Percentiles rank a stretch among this genome's conserved stretches.
Evolutionary conservation across 1,140 invertebrate genomes (phyloP).

Genomic region (Cryptotermes secundus): DNA sequence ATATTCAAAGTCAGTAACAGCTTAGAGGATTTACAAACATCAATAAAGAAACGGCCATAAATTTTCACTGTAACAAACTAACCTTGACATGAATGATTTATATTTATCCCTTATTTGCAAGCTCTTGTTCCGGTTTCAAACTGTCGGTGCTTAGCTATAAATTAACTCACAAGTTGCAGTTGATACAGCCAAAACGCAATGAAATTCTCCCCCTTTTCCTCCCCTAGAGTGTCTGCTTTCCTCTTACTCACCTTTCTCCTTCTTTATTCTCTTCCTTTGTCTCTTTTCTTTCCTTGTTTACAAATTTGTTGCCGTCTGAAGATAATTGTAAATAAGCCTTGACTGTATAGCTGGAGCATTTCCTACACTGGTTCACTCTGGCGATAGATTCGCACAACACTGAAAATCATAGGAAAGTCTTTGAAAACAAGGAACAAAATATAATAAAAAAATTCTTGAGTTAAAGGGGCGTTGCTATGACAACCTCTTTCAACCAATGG

Average conservation of each 20-base stretch:
- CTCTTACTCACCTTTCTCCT: too few relatives aligned
- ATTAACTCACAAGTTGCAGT: not conserved
- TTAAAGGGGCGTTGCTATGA: slow-evolving; percentile 15
- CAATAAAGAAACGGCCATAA: too few relatives aligned
- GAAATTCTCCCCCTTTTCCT: not conserved
- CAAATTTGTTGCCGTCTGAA: not conserved
- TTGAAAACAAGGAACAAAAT: not conserved
- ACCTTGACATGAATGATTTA: too few relatives aligned
- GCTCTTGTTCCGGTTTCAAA: not conserved
- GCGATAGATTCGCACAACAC: not conserved
- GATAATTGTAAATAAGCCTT: not conserved
- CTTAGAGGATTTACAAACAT: too few relatives aligned
- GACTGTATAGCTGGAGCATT: not conserved
- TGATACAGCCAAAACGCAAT: not conserved
- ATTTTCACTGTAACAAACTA: too few relatives aligned
- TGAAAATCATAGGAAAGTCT: slow-evolving; percentile 2
- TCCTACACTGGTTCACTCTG: not conserved
- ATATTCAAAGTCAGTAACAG: too few relatives aligned
- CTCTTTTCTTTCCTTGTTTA: not conserved
- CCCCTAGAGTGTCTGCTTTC: too few relatives aligned
- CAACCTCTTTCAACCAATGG: slow-evolving; percentile 18
- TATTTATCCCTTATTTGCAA: too few relatives aligned
- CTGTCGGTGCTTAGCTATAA: not conserved
- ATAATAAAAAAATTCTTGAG: not conserved
- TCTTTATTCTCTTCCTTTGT: not conserved